Percentiles rank a stretch among this genome's conserved stretches.
Evolutionary conservation across 2,888 invertebrate species (phyloP).

Genomic region (Drosophila neotestacea): DNA sequence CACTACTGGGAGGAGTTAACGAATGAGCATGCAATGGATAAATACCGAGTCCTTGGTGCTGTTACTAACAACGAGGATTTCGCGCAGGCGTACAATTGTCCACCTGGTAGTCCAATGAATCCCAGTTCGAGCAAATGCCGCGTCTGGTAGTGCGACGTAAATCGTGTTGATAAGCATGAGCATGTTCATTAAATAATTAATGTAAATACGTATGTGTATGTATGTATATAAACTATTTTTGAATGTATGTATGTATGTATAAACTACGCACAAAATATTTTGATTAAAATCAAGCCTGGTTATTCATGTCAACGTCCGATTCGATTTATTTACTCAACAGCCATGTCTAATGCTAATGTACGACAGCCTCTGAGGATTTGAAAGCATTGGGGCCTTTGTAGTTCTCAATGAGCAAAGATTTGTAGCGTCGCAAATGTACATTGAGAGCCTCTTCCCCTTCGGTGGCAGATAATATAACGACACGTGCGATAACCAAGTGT

Average conservation of each 20-base stretch:
- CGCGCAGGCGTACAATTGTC: slow-evolving; percentile 73
- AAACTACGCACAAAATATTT: slow-evolving; percentile 22
- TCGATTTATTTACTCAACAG: slow-evolving; percentile 24
- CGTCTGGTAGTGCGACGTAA: slow-evolving; percentile 71
- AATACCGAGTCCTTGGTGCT: slow-evolving; percentile 81
- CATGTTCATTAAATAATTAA: slow-evolving; percentile 18
- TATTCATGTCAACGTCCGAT: slow-evolving; percentile 1
- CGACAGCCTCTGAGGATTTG: slow-evolving; percentile 85
- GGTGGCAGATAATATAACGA: slow-evolving; percentile 87
- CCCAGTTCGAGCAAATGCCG: slow-evolving; percentile 71
- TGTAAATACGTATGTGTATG: slow-evolving; percentile 15
- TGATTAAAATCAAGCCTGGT: slow-evolving; percentile 12
- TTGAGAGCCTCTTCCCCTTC: slow-evolving; percentile 87
- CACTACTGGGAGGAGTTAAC: slow-evolving; percentile 81
- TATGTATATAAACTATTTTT: slow-evolving; percentile 21
- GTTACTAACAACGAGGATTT: slow-evolving; percentile 81
- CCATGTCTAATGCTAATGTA: slow-evolving; percentile 76
- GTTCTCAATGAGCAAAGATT: slow-evolving; percentile 90
- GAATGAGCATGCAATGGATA: slow-evolving; percentile 79
- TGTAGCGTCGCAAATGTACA: slow-evolving; percentile 89
- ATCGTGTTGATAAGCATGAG: slow-evolving; percentile 38
- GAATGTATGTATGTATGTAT: slow-evolving; percentile 12
- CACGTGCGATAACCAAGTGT: slow-evolving; percentile 89
- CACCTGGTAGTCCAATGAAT: slow-evolving; percentile 81
- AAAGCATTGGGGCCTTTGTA: slow-evolving; percentile 86